Conservation (phyloP, 2,797 vertebrate genomes). For the Hyperoplus lanceolatus region DNA sequence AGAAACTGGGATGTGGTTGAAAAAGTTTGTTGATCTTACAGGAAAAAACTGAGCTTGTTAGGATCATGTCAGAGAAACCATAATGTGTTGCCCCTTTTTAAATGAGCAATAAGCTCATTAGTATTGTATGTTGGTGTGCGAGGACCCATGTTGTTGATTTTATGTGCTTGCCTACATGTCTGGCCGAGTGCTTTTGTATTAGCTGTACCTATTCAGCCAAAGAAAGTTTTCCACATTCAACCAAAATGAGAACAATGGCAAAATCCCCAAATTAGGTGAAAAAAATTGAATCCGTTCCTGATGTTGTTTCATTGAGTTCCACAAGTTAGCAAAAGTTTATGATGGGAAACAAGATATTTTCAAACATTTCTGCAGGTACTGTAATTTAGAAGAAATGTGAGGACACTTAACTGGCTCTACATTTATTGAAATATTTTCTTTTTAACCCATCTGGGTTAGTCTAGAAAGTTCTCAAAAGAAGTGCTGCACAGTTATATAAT, state of each 20-base stretch:
- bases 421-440: constrained; percentile 21
- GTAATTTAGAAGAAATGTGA: constrained; percentile 16
- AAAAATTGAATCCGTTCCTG: constrained; percentile 4
- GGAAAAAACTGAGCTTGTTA: constrained; percentile 34
- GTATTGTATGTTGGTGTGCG: constrained; percentile 23
- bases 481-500: constrained; percentile 43
- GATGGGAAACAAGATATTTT: constrained; percentile 25
- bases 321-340: constrained; percentile 21
- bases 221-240: constrained; percentile 50
- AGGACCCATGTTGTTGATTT: constrained; percentile 11
- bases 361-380: constrained; percentile 20
- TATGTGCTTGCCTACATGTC: constrained; percentile 10
- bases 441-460: constrained; percentile 35
- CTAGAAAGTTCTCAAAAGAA: constrained; percentile 58
- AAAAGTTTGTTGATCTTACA: constrained; percentile 22
- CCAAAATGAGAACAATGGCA: constrained; percentile 11
- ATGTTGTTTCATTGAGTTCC: constrained; percentile 28
- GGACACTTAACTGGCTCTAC: constrained; percentile 5
- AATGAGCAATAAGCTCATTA: constrained; percentile 40
- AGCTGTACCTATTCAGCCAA: constrained; percentile 54
- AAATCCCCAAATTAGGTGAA: constrained; percentile 10
- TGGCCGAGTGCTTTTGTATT: constrained; percentile 25
- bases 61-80: constrained; percentile 18
- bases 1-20: constrained; percentile 18
- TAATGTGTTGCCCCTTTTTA: background rate